These are phyloP conservation scores for Tokudaia tokunoshimensis DNA, from an alignment of 2,797 vertebrate species.

Conservation along the genomic window DNA sequence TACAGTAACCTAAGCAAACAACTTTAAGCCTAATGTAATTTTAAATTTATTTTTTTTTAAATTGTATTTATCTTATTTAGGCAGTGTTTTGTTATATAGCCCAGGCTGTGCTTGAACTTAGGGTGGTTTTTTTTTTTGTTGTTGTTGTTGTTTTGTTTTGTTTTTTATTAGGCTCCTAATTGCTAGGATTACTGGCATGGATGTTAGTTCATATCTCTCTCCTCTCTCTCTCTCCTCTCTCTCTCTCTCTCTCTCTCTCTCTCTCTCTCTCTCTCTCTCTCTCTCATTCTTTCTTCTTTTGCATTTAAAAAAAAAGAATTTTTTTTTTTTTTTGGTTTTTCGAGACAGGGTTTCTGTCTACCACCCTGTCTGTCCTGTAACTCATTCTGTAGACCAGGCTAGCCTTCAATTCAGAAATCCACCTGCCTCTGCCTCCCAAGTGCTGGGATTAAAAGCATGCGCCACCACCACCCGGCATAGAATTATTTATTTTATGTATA, in stretches of 20 bases:
- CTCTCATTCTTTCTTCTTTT: accelerated
- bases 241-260: not conserved
- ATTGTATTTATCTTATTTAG: not conserved
- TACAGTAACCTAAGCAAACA: constrained; percentile 12
- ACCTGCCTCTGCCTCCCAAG: no score
- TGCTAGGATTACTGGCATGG: not conserved
- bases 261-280: not conserved
- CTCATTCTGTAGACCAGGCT: no score
- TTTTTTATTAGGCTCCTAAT: not conserved
- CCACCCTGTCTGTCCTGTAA: no score
- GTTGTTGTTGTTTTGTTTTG: not conserved
- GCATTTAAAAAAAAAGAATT: no score
- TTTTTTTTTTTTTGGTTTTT: no score
- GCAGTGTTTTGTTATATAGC: not conserved
- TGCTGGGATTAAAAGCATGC: no score
- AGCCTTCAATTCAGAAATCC: no score
- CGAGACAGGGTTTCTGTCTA: no score
- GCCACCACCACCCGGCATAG: no score
- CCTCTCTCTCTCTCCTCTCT: not conserved
- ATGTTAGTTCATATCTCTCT: no score
- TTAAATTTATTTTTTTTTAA: not conserved
- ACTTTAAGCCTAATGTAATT: not conserved
- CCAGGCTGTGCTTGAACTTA: not conserved
- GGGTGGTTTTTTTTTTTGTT: no score
- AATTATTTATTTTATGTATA: not conserved